Conservation (phyloP, 2,113 vertebrate species). For the Okapia johnstoni region DNA sequence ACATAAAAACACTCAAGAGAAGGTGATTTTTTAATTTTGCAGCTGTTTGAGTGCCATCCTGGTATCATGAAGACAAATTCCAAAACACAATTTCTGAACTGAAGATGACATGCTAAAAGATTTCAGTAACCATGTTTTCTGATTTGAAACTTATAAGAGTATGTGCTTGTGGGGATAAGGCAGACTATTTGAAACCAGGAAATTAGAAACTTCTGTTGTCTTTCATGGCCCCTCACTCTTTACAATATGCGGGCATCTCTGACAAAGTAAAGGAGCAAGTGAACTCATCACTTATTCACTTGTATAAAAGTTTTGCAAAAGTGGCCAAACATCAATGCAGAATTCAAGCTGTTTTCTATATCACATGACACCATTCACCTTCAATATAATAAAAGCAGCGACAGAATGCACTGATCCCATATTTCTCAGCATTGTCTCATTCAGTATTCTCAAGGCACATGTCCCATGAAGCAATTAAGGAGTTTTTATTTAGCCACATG, state of each 20-base stretch:
- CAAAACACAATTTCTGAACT: neutral
- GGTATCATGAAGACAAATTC: neutral
- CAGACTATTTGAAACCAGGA: neutral
- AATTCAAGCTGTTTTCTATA: neutral
- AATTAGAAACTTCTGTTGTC: neutral
- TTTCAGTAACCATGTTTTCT: neutral
- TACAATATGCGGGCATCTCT: neutral
- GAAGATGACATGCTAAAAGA: neutral
- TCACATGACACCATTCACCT: neutral
- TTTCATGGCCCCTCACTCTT: neutral
- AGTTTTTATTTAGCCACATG: neutral
- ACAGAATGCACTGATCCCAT: rapidly evolving
- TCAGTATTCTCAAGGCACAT: neutral
- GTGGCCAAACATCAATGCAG: neutral
- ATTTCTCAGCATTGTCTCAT: neutral
- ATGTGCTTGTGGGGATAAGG: neutral
- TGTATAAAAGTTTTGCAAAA: neutral
- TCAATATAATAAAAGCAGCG: neutral
- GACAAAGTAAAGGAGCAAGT: neutral
- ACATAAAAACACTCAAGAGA: neutral
- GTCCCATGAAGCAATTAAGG: neutral
- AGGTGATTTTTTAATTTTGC: neutral
- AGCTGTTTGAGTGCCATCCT: neutral
- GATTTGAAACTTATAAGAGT: neutral
- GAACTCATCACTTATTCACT: neutral